Base-by-base conservation (phyloP, 1,140 invertebrate genomes). In the Octopus bimaculoides region DNA sequence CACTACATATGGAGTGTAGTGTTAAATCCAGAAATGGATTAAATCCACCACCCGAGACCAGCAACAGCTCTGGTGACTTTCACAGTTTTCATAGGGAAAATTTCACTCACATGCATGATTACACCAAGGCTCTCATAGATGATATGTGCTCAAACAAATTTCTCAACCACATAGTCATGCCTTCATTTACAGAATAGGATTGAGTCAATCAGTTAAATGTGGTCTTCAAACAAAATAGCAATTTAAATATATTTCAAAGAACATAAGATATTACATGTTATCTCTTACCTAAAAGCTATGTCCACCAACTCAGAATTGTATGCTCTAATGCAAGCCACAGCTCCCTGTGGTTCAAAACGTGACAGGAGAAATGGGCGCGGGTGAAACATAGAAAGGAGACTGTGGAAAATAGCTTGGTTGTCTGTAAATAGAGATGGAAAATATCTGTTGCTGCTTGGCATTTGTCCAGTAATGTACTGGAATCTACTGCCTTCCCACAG, bases 311-410 rank as follows among this genome's bases (percentile, higher is more conserved):
- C 79, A 52, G 87, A 83, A 82, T 86, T 89, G 41, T 82, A 80
- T 7, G 89, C 90, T 79, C 88, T 75, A 0, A 91, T 79, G 78
- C 84, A 81, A 17, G 87, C 89, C 12, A 86, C 80, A n/a, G 84
- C 84, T 12, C 90, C 90, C 75, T 88, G 86, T 8, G 90, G 89
- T 10, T 85, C 81, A 83, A 90, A 91, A 14, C 90, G 81, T n/a
- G 86, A 84, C 7, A 83, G 69, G 7, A 90, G 55, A 81, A 90
- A 90, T 77, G 89, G 89, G 26, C 84, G 81, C 26, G 86, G 85
- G 78, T 90, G 89, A 80, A 90, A 88, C 84, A 90, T 85, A n/a
- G 84, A 80, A 12, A 90, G 80, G 52, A 90, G 80, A 17, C 84
- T 77, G 69, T 87, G 85, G 52, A 89, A 54, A 14, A 85, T 80